Evolutionary conservation across 2,888 invertebrate genomes (phyloP), one percentile per base, ranked within the genome.

Genomic region (Gisinianus flammeolus): DNA sequence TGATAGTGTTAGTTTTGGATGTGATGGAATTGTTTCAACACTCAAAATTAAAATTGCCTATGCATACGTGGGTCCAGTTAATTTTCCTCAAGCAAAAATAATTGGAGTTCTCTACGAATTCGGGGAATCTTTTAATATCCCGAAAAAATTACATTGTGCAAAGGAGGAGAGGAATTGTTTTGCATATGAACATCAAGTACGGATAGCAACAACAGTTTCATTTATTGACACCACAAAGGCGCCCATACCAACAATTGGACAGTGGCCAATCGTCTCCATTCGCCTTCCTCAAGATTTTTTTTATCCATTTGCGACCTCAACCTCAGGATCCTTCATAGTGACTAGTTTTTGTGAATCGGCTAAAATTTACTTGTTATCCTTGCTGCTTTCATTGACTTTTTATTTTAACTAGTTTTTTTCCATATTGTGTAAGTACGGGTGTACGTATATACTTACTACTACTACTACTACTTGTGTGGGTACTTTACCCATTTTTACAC

Each of bases 281-380:
- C 89, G 90, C 86, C 88, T 93, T 76, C 93, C 93, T 0, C 89
- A 89, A 82, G 92, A 93, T 86, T 93, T 93, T 86, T 93, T 93
- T 86, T 92, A 92, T 85, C 93, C 93, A 0, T 91, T 91, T 77
- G 86, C 88, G 30, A 30, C 66, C 16, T 54, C 70, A 8, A 62
- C 73, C 26, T 24, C 44, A n/a, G 22, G 26, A 35, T 19, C 74
- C 26, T 26, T 2, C 19, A 44, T 19, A 16, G 8, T 6, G 12
- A 44, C 2, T 44, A 19, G 19, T 2, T 44, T 19, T 35, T 12
- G 12, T 8, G 5, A 8, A 44, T 6, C 19, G 19, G 2, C 19
- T 16, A 44, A 44, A 44, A 12, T 44, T 2, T 44, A 44, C 44
- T 44, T 44, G 1, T 44, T 44, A 44, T 6, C 44, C 19, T 44